These are phyloP conservation scores for Triplophysa rosa DNA, from an alignment of 2,113 vertebrate genomes.

Conservation along the genomic window DNA sequence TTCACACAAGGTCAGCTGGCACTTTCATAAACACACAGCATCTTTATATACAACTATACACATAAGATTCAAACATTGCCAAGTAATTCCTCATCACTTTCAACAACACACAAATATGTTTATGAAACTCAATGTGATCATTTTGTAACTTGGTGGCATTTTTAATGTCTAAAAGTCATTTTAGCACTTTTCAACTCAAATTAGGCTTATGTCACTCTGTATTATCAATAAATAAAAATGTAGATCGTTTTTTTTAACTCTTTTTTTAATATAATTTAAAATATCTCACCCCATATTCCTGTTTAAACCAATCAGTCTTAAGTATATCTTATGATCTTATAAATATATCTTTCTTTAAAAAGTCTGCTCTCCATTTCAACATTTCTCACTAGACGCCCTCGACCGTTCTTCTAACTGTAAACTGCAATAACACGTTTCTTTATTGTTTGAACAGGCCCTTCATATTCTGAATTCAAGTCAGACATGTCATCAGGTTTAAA, in stretches of 20 bases:
- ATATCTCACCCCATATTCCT: background rate
- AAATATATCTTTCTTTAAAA: background rate
- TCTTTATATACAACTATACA: background rate
- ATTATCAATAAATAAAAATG: background rate
- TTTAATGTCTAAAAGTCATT: constrained; percentile 47
- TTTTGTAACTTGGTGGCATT: background rate
- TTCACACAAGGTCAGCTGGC: background rate
- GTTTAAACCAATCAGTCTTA: background rate
- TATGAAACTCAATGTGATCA: background rate
- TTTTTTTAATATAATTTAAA: too few relatives aligned
- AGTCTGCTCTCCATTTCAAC: background rate
- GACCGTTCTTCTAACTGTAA: background rate
- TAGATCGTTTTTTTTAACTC: background rate
- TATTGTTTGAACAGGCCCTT: background rate
- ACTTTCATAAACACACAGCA: background rate
- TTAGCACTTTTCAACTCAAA: background rate
- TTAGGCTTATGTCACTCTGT: background rate
- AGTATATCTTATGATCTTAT: too few relatives aligned
- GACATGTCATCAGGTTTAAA: background rate
- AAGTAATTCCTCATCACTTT: background rate
- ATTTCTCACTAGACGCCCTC: background rate
- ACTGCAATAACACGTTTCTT: background rate
- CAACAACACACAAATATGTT: constrained; percentile 17
- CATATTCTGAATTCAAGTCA: constrained; percentile 1
- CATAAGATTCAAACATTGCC: background rate